Conservation (phyloP, 2,113 vertebrate genomes). For the Tichodroma muraria region DNA sequence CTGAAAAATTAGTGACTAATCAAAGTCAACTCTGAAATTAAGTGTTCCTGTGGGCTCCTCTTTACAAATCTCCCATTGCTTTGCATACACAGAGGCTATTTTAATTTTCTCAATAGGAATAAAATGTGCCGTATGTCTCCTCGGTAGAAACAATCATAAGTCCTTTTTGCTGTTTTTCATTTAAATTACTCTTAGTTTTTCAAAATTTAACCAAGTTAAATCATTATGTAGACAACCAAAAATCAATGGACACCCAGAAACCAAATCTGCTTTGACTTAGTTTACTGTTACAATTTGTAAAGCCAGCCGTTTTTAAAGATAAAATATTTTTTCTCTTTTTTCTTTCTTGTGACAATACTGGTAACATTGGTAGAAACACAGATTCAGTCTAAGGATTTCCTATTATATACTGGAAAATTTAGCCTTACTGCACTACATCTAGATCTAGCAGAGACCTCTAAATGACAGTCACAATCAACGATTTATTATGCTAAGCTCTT, state of each 20-base stretch:
- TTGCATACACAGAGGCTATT: neutral
- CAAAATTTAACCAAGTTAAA: neutral
- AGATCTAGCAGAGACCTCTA: slow-evolving; percentile 52
- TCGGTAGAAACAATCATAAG: neutral
- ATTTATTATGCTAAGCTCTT: slow-evolving; percentile 69
- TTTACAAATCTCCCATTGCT: slow-evolving; percentile 11
- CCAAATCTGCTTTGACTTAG: neutral
- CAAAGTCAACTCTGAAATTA: neutral
- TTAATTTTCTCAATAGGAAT: neutral
- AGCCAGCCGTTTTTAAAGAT: neutral
- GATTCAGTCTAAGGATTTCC: slow-evolving; percentile 10
- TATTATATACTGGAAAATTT: slow-evolving; percentile 7
- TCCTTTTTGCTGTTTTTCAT: neutral
- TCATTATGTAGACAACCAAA: neutral
- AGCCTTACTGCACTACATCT: slow-evolving; percentile 31
- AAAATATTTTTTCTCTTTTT: neutral
- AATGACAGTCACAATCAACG: slow-evolving; percentile 52
- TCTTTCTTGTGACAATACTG: neutral
- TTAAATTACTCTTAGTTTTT: neutral
- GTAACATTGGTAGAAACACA: neutral
- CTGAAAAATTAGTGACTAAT: slow-evolving; percentile 37
- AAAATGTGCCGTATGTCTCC: neutral
- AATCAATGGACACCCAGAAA: neutral
- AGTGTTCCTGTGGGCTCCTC: neutral
- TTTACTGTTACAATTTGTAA: neutral